Base-by-base conservation (phyloP, 1,140 invertebrate species). In the Ceratoteleas bidentatus region DNA sequence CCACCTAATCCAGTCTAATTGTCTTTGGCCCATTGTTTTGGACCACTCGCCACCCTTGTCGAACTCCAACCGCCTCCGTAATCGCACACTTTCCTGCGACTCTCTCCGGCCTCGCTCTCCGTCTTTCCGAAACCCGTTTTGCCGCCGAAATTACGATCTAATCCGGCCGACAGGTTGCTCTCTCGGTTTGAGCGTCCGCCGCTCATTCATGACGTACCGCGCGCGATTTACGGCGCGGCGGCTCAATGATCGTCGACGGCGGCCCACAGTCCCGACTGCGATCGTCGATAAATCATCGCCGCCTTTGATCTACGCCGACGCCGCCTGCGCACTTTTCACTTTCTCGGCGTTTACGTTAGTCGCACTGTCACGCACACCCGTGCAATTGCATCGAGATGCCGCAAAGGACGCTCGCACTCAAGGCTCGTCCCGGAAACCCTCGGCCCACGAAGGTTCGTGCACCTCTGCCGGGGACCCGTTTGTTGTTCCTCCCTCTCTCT, bases 401-500 rank as follows among this genome's bases (percentile, higher is more conserved):
- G 36, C 60, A 34, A n/a, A 50, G 10, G 43, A 75, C 60, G 52
- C 69, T 62, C 56, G 49, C 68, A n/a, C n/a, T n/a, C n/a, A n/a
- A n/a, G n/a, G 58, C 40, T 53, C 64, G 43, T 74, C 54, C 79
- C 79, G 79, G 72, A 81, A 81, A 81, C 79, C 72, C 79, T 72
- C 66, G 72, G 62, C 58, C 72, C 72, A 81, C 66, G 72, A 81
- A 81, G 78, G 80, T 82, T 77, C 80, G 80, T 82, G 73, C 36
- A 81, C 79, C 79, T 81, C 73, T 81, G 79, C 45, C 79, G n/a
- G 72, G 79, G 66, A 75, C 70, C 58, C 65, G 78, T 81, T 81
- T 81, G 78, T 81, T 74, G 56, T 81, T 75, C 78, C 78, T 81
- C 78, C 78, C 70, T 75, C 78, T 81, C 78, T 81, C 64, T 70